These are phyloP conservation scores for Hipposideros larvatus DNA, from an alignment of 2,797 vertebrate genomes.

Conservation along the genomic window DNA sequence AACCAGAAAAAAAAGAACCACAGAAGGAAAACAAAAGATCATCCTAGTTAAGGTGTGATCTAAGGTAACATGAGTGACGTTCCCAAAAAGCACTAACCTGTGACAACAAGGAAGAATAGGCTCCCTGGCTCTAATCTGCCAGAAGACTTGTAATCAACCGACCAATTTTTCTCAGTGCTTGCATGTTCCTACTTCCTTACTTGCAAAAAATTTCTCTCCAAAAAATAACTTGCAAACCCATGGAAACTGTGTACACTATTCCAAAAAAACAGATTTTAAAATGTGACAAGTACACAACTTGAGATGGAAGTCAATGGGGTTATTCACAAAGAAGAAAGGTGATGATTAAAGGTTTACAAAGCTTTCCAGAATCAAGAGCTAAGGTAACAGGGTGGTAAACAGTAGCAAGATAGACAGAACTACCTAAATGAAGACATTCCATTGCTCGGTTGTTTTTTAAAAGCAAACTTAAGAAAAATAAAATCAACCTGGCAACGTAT, in stretches of 20 bases:
- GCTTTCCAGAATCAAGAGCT: slow-evolving; percentile 40
- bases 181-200: not conserved
- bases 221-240: not conserved
- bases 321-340: slow-evolving; percentile 3
- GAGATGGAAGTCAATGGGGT: not conserved
- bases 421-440: not conserved
- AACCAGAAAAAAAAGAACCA: not conserved
- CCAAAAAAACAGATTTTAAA: not conserved
- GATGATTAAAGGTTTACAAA: not conserved
- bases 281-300: not conserved
- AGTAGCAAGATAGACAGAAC: not conserved
- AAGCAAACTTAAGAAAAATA: not conserved
- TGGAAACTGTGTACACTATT: not conserved
- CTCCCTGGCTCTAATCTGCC: not conserved
- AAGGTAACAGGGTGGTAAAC: not conserved
- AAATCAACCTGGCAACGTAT: not conserved
- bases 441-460: not conserved
- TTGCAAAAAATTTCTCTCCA: not conserved
- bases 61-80: not conserved
- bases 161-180: not conserved
- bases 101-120: not conserved
- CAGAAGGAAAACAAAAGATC: not conserved
- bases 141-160: not conserved
- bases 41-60: not conserved
- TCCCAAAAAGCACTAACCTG: not conserved